Base-by-base conservation (phyloP, 1,140 invertebrate genomes). In the Drosophila kepulauana region DNA sequence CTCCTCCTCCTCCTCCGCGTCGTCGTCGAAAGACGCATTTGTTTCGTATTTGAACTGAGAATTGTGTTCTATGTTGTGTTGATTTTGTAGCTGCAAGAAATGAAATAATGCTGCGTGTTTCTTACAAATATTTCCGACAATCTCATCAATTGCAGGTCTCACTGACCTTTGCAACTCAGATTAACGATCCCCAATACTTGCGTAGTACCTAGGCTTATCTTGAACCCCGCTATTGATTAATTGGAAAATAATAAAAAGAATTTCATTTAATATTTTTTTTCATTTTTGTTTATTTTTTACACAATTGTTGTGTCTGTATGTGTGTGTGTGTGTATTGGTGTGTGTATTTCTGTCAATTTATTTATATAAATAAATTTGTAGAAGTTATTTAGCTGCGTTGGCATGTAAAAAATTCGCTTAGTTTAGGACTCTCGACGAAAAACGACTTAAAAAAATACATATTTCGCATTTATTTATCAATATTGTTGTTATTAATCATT, bases 371-470 rank as follows among this genome's bases (percentile, higher is more conserved):
- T 88, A 88, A 81, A 89, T 79, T 78, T 75, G 45, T 69, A 67
- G 35, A 38, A 59, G 64, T 68, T 87, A 56, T 57, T 72, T 64
- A 74, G 67, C 51, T 66, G 76, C 66, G 79, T 88, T 84, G 80
- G 80, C 84, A 66, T 87, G 67, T 89, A 85, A 74, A 84, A 87
- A 81, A 81, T 69, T 72, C 46, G 45, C 78, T 72, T 76, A 64
- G 57, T 51, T 81, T 67, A 78, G 59, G 75, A 87, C 68, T 77
- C 51, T 52, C 20, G 25, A 80, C 52, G 81, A 76, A 89, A 88
- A 88, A 86, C 69, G 75, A 73, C 85, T 88, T 88, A 88, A 76
- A 89, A 88, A 88, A 89, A 88, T 88, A 88, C 85, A 88, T 85
- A 85, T 88, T 75, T 54, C 49, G 20, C 49, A 57, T 57, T 41